phyloP scores from a whole-genome alignment of 2,888 invertebrate species.

The Limenitis camilla region DNA sequence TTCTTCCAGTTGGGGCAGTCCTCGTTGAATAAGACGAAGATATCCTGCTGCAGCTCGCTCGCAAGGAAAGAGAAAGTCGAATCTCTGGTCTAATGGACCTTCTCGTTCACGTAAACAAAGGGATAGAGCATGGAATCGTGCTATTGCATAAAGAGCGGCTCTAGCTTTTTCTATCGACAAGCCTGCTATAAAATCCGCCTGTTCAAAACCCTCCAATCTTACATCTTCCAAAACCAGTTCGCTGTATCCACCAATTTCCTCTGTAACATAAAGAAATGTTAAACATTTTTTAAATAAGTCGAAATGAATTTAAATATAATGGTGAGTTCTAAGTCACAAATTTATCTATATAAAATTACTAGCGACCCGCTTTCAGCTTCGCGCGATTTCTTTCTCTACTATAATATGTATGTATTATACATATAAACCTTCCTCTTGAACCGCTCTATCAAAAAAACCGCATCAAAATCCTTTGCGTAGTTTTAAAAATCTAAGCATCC shows the following conservation, averaged over 20 bases:
- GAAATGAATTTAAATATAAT: too few species aligned
- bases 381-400: too few species aligned
- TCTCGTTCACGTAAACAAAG: conserved; percentile 69
- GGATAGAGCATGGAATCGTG: conserved; percentile 82
- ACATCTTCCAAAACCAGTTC: conserved; percentile 86
- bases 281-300: too few species aligned
- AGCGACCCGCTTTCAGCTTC: too few species aligned
- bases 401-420: too few species aligned
- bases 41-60: conserved; percentile 86
- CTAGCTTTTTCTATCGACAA: conserved; percentile 77
- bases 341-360: too few species aligned
- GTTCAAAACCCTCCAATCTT: conserved; percentile 76
- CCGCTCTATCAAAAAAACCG: too few species aligned
- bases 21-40: conserved; percentile 84
- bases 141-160: conserved; percentile 81
- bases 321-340: too few species aligned
- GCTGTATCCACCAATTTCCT: conserved; percentile 66
- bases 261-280: conserved; percentile 36
- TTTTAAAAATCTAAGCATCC: too few species aligned
- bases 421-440: too few species aligned
- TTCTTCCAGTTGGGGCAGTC: conserved; percentile 82
- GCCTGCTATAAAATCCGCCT: conserved; percentile 81
- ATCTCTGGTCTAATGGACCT: conserved; percentile 63
- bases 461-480: too few species aligned
- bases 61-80: conserved; percentile 83